Base-by-base conservation (phyloP, 2,888 invertebrate species). In the Conus canariensis region DNA sequence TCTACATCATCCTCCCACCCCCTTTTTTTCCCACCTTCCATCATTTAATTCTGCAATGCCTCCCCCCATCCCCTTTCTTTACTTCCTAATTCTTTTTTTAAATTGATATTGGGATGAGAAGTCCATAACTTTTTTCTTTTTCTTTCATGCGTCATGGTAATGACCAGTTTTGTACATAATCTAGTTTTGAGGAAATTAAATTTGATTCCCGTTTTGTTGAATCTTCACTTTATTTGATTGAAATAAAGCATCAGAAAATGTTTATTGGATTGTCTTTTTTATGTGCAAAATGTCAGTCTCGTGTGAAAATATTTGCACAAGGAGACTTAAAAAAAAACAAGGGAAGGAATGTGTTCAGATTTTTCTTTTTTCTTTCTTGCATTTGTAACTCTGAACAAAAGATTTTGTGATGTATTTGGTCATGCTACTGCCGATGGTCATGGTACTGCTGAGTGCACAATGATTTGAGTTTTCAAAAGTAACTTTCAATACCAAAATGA, bases 231-330 rank as follows among this genome's bases (percentile, higher is more conserved):
- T 22, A 83, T 83, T 83, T 83, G 82, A 83, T 83, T 83, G 82
- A 56, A 83, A 83, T 83, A 83, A 83, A 83, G 82, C 82, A 83
- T 83, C 58, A 58, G 82, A 83, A 83, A 83, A 83, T 10, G 30
- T 30, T 45, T 80, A n/a, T 7, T 74, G n/a, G n/a, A 22, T 74
- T 74, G 22, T n/a, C n/a, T 19, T 74, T 74, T 30, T 30, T n/a
- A 9, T 74, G 86, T 83, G 22, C 45, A 45, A 4, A 45, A 45
- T 45, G 45, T 45, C 45, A 4, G 3, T 45, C 45, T 45, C 45
- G 64, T 64, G 64, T 64, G 64, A 64, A 64, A 16, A 64, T 64
- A 64, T 64, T 64, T 16, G 64, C 45, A 45, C 45, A 45, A 45
- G 45, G 45, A 45, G 45, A 45, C 4, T 45, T 4, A 45, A 45